Evolutionary conservation across 2,888 invertebrate species (phyloP).

Genomic region (Ennomos quercinarius): DNA sequence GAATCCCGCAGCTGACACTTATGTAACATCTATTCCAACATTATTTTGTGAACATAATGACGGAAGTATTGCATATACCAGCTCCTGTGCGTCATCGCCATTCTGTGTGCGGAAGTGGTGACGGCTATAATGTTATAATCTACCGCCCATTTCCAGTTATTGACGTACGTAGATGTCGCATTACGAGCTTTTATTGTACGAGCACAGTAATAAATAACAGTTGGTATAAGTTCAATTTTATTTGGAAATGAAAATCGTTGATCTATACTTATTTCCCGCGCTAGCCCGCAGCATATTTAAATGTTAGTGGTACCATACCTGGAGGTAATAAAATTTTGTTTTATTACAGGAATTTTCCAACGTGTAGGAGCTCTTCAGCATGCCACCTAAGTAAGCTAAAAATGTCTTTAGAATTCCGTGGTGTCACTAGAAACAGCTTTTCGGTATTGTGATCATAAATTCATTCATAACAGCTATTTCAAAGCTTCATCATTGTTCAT

Average conservation of each 20-base stretch:
- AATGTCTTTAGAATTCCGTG: constrained; percentile 44
- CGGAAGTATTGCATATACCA: constrained; percentile 41
- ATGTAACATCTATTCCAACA: constrained; percentile 33
- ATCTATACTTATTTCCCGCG: constrained; percentile 23
- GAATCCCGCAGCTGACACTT: constrained; percentile 45
- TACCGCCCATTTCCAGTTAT: constrained; percentile 8
- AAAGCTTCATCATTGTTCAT: constrained; percentile 22
- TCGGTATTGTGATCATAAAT: constrained; percentile 19
- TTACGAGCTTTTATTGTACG: constrained; percentile 8
- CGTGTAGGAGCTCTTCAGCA: constrained; percentile 73
- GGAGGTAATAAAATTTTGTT: constrained; percentile 60
- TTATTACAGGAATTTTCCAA: constrained; percentile 77
- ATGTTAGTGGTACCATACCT: constrained; percentile 13
- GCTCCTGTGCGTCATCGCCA: constrained; percentile 47
- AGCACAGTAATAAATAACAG: too few species aligned
- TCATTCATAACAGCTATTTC: constrained; percentile 22
- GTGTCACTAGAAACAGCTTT: constrained; percentile 26
- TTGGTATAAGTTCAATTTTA: constrained; percentile 5
- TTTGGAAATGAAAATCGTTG: constrained; percentile 17
- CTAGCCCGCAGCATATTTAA: constrained; percentile 13
- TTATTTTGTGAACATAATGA: constrained; percentile 43
- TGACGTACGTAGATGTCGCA: constrained; percentile 13
- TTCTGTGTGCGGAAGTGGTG: constrained; percentile 33
- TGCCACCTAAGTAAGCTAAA: constrained; percentile 82
- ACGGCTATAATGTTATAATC: constrained; percentile 25